These are phyloP conservation scores for Anguilla megastoma DNA, from an alignment of 2,797 vertebrate species.

Conservation along the genomic window DNA sequence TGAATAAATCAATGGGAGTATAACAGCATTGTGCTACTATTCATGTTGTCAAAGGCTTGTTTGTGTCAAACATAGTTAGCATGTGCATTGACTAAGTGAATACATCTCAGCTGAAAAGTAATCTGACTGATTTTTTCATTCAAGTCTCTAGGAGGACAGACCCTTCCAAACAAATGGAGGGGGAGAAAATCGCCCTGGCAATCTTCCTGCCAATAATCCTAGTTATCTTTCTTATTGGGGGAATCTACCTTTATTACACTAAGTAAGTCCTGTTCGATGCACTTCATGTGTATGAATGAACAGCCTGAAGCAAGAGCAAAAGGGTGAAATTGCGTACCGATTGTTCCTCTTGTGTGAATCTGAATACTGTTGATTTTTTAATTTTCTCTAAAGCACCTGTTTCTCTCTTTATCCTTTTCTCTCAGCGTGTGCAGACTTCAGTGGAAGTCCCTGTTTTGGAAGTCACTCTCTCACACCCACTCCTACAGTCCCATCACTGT, in stretches of 20 bases:
- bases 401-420: conserved; percentile 14
- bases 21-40: neutral
- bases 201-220: conserved; percentile 89
- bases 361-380: neutral
- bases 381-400: neutral
- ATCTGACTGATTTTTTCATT: conserved; percentile 11
- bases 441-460: conserved; percentile 90
- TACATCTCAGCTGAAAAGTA: neutral
- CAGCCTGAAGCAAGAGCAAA: neutral
- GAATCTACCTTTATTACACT: conserved; percentile 92
- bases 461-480: conserved; percentile 88
- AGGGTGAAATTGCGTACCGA: neutral
- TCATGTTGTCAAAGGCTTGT: neutral
- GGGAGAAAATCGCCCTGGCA: conserved; percentile 89
- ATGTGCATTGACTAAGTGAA: neutral
- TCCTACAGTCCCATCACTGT: conserved; percentile 93
- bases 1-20: neutral
- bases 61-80: neutral
- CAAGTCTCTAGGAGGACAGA: conserved; percentile 87
- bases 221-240: conserved; percentile 88
- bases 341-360: neutral
- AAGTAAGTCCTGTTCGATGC: conserved; percentile 73
- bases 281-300: neutral
- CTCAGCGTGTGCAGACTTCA: conserved; percentile 82
- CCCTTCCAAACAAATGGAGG: conserved; percentile 85